These are phyloP conservation scores for Enteromius argenteus DNA, from an alignment of 2,797 vertebrate genomes.

Conservation along the genomic window DNA sequence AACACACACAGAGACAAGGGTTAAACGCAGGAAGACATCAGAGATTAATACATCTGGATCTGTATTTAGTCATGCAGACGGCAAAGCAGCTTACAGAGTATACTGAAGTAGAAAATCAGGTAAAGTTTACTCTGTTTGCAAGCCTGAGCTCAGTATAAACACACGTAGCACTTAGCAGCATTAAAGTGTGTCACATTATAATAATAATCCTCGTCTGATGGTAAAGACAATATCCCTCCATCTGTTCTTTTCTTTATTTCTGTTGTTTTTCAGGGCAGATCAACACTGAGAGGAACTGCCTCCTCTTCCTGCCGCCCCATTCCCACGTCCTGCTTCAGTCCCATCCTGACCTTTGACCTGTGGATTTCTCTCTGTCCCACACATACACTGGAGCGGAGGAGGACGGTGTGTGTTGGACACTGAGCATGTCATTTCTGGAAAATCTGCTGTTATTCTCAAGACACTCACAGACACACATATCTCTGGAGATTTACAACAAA, in stretches of 20 bases:
- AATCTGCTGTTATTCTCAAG: neutral
- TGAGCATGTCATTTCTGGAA: neutral
- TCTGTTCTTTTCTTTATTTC: slow-evolving; percentile 4
- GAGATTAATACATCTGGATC: neutral
- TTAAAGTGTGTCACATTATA: neutral
- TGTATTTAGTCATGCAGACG: neutral
- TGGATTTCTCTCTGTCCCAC: neutral
- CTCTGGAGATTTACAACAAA: neutral
- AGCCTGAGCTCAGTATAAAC: neutral
- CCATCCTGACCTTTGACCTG: slow-evolving; percentile 19
- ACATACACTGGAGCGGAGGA: neutral
- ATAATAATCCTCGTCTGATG: neutral
- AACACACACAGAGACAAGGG: neutral
- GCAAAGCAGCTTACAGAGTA: neutral
- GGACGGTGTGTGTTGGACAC: neutral
- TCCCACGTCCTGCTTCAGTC: slow-evolving; percentile 31
- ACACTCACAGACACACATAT: neutral
- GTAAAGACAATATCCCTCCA: slow-evolving; percentile 10
- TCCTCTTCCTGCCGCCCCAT: slow-evolving; percentile 12
- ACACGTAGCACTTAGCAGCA: neutral
- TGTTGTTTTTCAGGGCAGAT: slow-evolving; percentile 21
- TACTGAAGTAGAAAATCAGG: neutral
- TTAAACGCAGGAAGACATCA: neutral
- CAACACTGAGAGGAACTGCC: slow-evolving; percentile 13
- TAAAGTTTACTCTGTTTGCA: neutral